Conservation (phyloP, 2,797 vertebrate genomes). For the Gallinago solitaria region DNA sequence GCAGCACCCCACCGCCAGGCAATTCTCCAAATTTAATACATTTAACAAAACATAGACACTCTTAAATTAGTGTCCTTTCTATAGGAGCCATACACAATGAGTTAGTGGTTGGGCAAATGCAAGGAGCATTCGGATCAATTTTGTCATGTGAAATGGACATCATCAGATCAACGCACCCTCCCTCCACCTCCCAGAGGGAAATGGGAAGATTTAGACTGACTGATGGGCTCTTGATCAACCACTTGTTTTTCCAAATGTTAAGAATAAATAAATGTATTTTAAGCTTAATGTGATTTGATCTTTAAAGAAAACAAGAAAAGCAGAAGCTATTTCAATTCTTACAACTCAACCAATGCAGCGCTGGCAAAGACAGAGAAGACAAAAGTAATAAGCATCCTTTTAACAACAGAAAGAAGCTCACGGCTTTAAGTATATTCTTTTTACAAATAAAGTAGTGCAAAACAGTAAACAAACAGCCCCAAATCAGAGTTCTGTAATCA, state of each 20-base stretch:
- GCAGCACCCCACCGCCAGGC: accelerated
- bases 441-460: background rate
- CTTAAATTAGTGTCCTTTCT: background rate
- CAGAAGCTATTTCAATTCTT: background rate
- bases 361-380: background rate
- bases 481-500: background rate
- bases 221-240: background rate
- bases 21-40: background rate
- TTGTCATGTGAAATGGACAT: background rate
- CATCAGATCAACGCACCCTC: background rate
- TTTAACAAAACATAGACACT: background rate
- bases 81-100: background rate
- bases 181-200: background rate
- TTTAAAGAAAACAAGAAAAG: background rate
- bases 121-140: background rate
- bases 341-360: background rate
- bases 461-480: background rate
- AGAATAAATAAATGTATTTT: background rate
- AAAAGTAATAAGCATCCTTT: background rate
- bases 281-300: background rate
- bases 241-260: background rate
- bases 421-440: background rate
- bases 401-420: background rate
- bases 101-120: background rate
- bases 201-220: background rate